A percentile compares a stretch with the other conserved stretches of the same genome.
Conservation (phyloP, 1,140 invertebrate species). For the Aphaenogaster ashmeadi region DNA sequence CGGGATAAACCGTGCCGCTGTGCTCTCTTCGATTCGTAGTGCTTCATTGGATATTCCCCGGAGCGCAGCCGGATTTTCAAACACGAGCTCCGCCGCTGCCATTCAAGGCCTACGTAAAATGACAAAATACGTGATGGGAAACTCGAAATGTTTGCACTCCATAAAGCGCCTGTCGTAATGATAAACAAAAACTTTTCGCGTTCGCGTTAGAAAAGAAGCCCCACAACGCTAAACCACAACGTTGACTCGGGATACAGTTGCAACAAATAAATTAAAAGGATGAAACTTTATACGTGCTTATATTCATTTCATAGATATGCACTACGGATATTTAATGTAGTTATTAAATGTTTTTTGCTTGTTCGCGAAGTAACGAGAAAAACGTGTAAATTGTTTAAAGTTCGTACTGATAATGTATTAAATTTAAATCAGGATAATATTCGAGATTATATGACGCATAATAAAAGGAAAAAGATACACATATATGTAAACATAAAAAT, state of each 20-base stretch:
- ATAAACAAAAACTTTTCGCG: constrained; percentile 41
- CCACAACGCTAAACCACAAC: neutral
- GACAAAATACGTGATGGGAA: constrained; percentile 68
- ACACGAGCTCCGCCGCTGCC: neutral
- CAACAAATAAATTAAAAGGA: constrained; percentile 1
- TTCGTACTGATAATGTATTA: neutral
- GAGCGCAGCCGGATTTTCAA: constrained; percentile 63
- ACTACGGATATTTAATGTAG: neutral
- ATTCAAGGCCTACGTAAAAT: constrained; percentile 57
- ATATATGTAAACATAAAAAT: neutral
- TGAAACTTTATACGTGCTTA: constrained; percentile 1
- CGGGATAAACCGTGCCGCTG: constrained; percentile 56
- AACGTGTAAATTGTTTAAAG: neutral
- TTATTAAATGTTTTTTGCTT: neutral
- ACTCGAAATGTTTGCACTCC: constrained; percentile 36
- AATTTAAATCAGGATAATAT: neutral
- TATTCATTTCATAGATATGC: neutral
- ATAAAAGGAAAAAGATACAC: neutral
- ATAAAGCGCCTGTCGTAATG: constrained; percentile 15
- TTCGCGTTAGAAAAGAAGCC: neutral
- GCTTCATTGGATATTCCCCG: constrained; percentile 71
- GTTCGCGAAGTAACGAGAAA: neutral
- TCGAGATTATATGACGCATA: neutral
- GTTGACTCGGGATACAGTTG: neutral
- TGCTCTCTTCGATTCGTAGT: constrained; percentile 33